Conservation (phyloP, 2,888 invertebrate species). For the Podabrus alpinus region DNA sequence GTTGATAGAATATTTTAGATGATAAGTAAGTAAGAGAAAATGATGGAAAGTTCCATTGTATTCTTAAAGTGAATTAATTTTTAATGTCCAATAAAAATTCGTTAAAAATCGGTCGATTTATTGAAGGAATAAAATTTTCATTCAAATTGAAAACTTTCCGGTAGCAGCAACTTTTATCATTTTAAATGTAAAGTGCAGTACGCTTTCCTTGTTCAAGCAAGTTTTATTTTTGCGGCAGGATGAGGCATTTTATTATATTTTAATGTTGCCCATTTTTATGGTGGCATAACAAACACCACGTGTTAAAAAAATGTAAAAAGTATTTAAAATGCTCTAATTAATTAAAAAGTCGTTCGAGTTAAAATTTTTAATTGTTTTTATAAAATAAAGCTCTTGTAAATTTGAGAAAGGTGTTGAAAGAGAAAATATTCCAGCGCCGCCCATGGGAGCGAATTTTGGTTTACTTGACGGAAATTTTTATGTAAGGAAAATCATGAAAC, state of each 20-base stretch:
- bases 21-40: not conserved
- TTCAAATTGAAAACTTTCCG: not conserved
- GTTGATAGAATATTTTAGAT: no score
- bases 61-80: not conserved
- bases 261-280: not conserved
- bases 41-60: not conserved
- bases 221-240: not conserved
- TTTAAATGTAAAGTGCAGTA: not conserved
- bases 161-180: not conserved
- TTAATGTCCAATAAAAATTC: not conserved
- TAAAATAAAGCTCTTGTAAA: not conserved
- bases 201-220: not conserved
- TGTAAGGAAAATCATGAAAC: not conserved
- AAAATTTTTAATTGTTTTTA: not conserved
- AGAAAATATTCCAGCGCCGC: not conserved
- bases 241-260: not conserved
- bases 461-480: not conserved
- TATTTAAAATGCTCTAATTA: no score
- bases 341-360: not conserved
- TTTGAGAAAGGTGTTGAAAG: not conserved
- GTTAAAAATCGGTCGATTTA: not conserved
- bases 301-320: no score
- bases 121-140: not conserved
- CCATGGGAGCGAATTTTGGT: not conserved
- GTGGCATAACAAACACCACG: no score